Conservation (phyloP, 2,888 invertebrate genomes). For the Meandrusa payeni region DNA sequence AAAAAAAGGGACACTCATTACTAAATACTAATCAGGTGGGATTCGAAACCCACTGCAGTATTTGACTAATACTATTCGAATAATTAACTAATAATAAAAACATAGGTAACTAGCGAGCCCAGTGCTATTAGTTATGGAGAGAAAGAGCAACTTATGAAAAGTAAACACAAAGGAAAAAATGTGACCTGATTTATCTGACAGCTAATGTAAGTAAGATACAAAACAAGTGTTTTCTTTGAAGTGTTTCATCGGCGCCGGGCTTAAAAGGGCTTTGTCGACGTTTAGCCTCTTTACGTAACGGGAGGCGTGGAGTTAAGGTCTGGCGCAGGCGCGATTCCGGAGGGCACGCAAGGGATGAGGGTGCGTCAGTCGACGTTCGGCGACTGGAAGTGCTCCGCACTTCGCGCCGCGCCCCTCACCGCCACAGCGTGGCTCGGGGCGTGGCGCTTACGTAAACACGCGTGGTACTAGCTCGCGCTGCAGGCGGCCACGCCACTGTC, state of each 20-base stretch:
- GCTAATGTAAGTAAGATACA: conserved; percentile 13
- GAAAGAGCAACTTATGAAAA: too few relatives aligned
- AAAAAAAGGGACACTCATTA: too few relatives aligned
- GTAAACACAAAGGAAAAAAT: not conserved
- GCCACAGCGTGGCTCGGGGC: conserved; percentile 77
- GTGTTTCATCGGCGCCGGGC: conserved; percentile 28
- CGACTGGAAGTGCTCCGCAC: conserved; percentile 73
- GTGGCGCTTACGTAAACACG: conserved; percentile 81
- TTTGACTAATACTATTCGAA: too few relatives aligned
- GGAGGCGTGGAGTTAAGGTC: conserved; percentile 54
- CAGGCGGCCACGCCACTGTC: conserved; percentile 69
- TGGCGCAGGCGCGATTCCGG: conserved; percentile 60
- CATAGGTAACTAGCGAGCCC: too few relatives aligned
- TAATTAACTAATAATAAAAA: too few relatives aligned
- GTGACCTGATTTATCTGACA: not conserved
- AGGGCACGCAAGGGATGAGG: conserved; percentile 45
- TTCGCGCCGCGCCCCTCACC: conserved; percentile 77
- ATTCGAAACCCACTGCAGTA: too few relatives aligned
- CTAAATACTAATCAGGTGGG: too few relatives aligned
- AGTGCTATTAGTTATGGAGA: too few relatives aligned
- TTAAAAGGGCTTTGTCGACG: conserved; percentile 45
- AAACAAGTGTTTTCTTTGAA: conserved; percentile 23
- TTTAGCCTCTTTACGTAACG: conserved; percentile 64
- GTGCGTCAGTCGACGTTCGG: conserved; percentile 76
- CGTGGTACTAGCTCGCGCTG: conserved; percentile 56